Percentiles rank a stretch among this genome's conserved stretches.
Evolutionary conservation across 2,888 invertebrate species (phyloP).

Genomic region (Aplocera efformata): DNA sequence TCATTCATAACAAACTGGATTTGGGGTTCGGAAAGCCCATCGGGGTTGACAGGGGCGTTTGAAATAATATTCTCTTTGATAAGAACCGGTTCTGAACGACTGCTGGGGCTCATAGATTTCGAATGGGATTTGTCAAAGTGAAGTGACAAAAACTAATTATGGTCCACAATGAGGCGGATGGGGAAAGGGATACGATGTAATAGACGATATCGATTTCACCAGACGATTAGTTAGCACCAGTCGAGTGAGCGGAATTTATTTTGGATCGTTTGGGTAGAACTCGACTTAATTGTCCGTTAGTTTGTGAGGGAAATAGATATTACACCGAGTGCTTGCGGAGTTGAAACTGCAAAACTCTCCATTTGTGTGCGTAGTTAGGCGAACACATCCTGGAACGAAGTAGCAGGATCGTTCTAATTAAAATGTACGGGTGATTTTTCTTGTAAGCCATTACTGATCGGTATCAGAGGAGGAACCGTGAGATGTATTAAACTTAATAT

Average conservation of each 20-base stretch:
- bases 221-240: slow-evolving; percentile 31
- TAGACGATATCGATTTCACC: slow-evolving; percentile 53
- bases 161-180: slow-evolving; percentile 61
- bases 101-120: slow-evolving; percentile 62
- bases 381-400: no score
- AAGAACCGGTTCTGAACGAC: slow-evolving; percentile 71
- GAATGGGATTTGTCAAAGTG: slow-evolving; percentile 75
- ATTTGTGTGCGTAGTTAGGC: no score
- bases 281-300: slow-evolving; percentile 12
- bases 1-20: slow-evolving; percentile 81
- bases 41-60: slow-evolving; percentile 79
- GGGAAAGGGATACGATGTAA: slow-evolving; percentile 48
- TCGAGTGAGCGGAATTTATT: slow-evolving; percentile 21
- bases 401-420: no score
- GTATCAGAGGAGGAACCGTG: no score
- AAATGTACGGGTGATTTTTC: no score
- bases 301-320: slow-evolving; percentile 1
- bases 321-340: no score
- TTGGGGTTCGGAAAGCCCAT: slow-evolving; percentile 76
- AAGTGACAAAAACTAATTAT: slow-evolving; percentile 81
- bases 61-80: slow-evolving; percentile 81
- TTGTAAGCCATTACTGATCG: no score
- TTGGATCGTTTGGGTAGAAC: slow-evolving; percentile 16
- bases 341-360: no score
- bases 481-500: no score